Conservation (phyloP, 2,113 vertebrate species). For the Furnarius figulus region DNA sequence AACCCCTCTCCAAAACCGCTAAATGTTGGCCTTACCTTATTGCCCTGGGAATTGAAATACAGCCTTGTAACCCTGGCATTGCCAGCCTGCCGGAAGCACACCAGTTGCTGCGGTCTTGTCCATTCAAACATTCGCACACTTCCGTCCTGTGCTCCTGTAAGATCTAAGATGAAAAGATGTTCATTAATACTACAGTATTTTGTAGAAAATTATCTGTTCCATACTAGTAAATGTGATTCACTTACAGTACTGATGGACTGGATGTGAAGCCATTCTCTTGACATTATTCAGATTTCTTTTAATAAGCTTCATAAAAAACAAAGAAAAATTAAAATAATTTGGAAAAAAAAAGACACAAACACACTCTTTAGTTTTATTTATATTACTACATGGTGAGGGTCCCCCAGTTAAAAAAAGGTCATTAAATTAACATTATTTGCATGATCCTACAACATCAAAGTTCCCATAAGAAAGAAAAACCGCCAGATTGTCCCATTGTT, state of each 20-base stretch:
- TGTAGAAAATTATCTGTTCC: background rate
- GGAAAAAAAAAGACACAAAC: background rate
- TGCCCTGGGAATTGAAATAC: conserved; percentile 97
- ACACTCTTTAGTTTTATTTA: background rate
- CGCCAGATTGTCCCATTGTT: background rate
- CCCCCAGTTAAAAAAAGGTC: background rate
- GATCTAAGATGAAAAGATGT: conserved; percentile 76
- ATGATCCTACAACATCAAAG: background rate
- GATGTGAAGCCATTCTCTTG: conserved; percentile 97
- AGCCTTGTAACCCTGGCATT: conserved; percentile 95
- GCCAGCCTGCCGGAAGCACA: conserved; percentile 95
- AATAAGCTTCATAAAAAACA: conserved; percentile 84
- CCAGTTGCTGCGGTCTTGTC: conserved; percentile 93
- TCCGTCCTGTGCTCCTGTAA: conserved; percentile 96
- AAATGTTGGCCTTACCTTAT: conserved; percentile 79
- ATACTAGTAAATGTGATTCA: conserved; percentile 16
- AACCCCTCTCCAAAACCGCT: fast-evolving
- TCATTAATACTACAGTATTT: background rate
- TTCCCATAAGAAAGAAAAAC: background rate
- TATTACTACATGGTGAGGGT: background rate
- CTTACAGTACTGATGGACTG: conserved; percentile 98
- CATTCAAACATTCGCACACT: conserved; percentile 99
- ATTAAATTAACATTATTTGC: background rate
- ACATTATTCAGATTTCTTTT: conserved; percentile 97
- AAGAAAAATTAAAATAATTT: background rate